Evolutionary conservation across 1,140 invertebrate species (phyloP).

Genomic region (Andrena cerasifolii): DNA sequence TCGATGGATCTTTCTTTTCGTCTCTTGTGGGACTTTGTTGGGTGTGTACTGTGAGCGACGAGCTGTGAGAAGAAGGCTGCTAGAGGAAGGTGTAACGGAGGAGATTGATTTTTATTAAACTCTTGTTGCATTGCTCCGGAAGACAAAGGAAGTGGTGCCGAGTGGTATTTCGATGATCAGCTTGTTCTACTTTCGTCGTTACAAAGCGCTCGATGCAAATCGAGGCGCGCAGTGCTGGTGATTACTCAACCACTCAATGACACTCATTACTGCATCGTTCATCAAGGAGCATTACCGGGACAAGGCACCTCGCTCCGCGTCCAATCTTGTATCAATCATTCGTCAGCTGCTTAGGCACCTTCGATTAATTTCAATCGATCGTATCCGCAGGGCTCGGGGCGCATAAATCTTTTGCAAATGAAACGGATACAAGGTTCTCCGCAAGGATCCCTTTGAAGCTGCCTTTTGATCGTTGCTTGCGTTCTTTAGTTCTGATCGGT

Average conservation of each 20-base stretch:
- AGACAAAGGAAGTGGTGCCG: too few relatives aligned
- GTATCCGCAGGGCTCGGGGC: constrained; percentile 29
- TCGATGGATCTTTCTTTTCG: too few relatives aligned
- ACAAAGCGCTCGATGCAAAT: neutral
- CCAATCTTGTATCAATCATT: constrained; percentile 38
- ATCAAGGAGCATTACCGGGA: constrained; percentile 22
- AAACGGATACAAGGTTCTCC: constrained; percentile 50
- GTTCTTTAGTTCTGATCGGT: constrained; percentile 28
- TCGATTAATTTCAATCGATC: constrained; percentile 44
- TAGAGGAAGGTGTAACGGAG: too few relatives aligned
- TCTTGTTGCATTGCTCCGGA: too few relatives aligned
- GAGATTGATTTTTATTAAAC: too few relatives aligned
- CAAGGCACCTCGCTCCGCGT: constrained; percentile 26
- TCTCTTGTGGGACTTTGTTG: too few relatives aligned
- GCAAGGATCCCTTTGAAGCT: constrained; percentile 47
- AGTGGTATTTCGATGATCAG: neutral
- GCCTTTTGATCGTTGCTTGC: constrained; percentile 11
- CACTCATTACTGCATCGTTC: constrained; percentile 26
- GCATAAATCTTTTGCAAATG: constrained; percentile 59
- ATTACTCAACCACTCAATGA: constrained; percentile 1
- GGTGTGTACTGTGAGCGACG: too few relatives aligned
- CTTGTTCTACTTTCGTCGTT: neutral
- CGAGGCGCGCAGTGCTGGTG: neutral
- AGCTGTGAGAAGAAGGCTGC: too few relatives aligned
- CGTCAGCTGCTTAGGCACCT: constrained; percentile 28